Conservation (phyloP, 2,797 vertebrate genomes). For the Mycteria americana region DNA sequence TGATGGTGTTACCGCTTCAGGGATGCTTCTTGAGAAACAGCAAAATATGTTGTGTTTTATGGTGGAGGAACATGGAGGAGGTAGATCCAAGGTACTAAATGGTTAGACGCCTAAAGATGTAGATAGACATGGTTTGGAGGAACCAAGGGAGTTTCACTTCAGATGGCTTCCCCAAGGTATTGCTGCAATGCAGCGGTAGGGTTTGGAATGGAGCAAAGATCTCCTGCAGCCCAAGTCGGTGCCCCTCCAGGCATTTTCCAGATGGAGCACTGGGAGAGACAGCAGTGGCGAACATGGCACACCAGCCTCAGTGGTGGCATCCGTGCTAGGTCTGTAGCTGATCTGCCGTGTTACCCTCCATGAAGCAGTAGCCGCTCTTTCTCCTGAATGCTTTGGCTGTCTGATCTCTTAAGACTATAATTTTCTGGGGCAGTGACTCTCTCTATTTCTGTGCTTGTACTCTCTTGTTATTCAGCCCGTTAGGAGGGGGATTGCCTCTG, state of each 20-base stretch:
- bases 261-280: rapidly evolving
- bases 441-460: not conserved
- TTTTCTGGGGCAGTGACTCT: not conserved
- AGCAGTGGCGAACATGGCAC: rapidly evolving
- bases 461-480: not conserved
- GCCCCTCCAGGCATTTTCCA: not conserved
- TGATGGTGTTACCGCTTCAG: not conserved
- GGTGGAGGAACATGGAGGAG: not conserved
- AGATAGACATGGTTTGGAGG: not conserved
- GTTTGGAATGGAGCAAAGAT: not conserved
- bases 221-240: not conserved
- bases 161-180: not conserved
- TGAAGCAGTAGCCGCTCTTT: not conserved
- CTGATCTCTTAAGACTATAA: not conserved
- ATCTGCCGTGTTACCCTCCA: not conserved
- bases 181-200: not conserved
- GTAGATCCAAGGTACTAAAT: not conserved
- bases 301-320: not conserved
- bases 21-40: not conserved
- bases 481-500: not conserved
- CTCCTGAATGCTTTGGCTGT: not conserved
- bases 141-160: not conserved
- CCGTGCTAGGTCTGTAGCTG: not conserved
- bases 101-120: not conserved
- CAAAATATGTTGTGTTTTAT: too few species aligned